Base-by-base conservation (phyloP, 2,797 vertebrate genomes). In the Cuculus canorus region DNA sequence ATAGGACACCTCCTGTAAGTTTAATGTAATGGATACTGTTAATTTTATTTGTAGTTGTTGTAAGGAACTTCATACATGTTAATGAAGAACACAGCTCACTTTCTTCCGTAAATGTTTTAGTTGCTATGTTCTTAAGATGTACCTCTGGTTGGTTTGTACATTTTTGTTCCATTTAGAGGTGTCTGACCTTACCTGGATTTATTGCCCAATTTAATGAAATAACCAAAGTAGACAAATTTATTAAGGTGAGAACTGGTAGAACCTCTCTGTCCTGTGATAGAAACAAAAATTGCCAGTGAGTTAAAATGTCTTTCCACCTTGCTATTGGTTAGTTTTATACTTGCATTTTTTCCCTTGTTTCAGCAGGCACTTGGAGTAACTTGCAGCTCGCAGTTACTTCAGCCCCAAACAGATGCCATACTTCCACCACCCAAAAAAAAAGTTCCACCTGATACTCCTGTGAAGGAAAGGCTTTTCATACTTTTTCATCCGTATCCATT, bases 391-490 rank as follows among this genome's bases (percentile, higher is more conserved):
- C 98, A 97, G 68, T 87, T 98, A 86, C 95, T 98, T 68, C 98
- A 98, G 68, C 94, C 99, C 37, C 99, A 99, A 97, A 99, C 99
- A 5, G 99, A 99, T 70, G 98, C 98, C 82, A 96, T 83, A 75
- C 98, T 99, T 83, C 99, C 99, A 5, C 93, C 99, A 24, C 98
- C 92, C 71, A 99, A 99, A 98, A 99, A 99, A 95, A 98, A 99
- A 33, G 98, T 98, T 16, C 97, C 98, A 3, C 90, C 98, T 21
- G 99, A 99, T 93, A 98, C 98, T 93, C 95, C 97, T 30, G 93
- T 98, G 45, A 99, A 99, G 96, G 99, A 99, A 98, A 98, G 99
- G 68, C 98, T 99, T 93, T 99, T 99, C 95, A 98, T 99, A 17
- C 99, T 99, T 77, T 99, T 99, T 95, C 99, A 98, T 97, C 99